Evolutionary conservation across 1,140 invertebrate species (phyloP).

Genomic region (Oppia nitens): DNA sequence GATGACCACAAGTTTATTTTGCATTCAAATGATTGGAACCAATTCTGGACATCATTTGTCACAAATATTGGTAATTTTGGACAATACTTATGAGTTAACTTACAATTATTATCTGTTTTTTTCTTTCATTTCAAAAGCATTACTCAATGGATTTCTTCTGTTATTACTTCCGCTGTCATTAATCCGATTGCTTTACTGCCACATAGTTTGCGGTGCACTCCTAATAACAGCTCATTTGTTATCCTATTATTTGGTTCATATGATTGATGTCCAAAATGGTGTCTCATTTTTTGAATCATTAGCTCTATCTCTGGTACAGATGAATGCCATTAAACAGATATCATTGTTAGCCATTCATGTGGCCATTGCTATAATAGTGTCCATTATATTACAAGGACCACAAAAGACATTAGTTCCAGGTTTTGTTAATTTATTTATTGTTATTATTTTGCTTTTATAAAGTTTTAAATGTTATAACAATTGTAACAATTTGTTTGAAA

Average conservation of each 20-base stretch:
- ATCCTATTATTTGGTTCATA: slow-evolving; percentile 32
- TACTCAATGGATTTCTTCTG: slow-evolving; percentile 33
- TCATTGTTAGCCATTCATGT: slow-evolving; percentile 28
- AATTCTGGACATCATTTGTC: slow-evolving; percentile 24
- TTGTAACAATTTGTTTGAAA: not conserved
- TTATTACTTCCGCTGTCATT: slow-evolving; percentile 34
- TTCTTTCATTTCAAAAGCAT: slow-evolving; percentile 31
- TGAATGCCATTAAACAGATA: not conserved
- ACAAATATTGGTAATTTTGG: slow-evolving; percentile 26
- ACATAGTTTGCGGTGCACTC: slow-evolving; percentile 32
- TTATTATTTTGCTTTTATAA: not conserved
- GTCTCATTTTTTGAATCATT: not conserved
- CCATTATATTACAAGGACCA: slow-evolving; percentile 33
- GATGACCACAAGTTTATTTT: slow-evolving; percentile 26
- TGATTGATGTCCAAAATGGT: slow-evolving; percentile 19
- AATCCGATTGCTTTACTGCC: slow-evolving; percentile 36
- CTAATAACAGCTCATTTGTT: slow-evolving; percentile 31
- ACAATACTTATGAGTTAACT: not conserved
- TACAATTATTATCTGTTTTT: slow-evolving; percentile 18
- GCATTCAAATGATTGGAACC: slow-evolving; percentile 24
- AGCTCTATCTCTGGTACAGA: not conserved
- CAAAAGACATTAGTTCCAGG: slow-evolving; percentile 26
- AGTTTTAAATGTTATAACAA: not conserved
- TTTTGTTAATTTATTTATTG: not conserved
- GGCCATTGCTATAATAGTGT: slow-evolving; percentile 29